Conservation (phyloP, 1,140 invertebrate species). For the Andricus grossulariae region DNA sequence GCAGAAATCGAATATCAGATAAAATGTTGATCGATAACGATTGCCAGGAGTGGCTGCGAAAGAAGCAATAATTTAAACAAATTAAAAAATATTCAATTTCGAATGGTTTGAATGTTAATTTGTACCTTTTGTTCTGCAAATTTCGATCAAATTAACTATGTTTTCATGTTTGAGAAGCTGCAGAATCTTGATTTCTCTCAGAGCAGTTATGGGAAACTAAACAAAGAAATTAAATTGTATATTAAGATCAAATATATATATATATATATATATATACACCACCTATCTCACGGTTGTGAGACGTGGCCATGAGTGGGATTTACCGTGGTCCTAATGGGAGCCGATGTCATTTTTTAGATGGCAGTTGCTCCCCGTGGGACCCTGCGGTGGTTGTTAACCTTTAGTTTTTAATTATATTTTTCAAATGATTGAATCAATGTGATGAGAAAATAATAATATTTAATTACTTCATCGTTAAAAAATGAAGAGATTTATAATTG, state of each 20-base stretch:
- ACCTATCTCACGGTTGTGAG: no score
- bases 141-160: constrained; percentile 97
- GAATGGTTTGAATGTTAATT: constrained; percentile 2
- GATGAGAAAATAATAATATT: no score
- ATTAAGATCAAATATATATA: constrained; percentile 4
- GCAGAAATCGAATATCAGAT: constrained; percentile 99
- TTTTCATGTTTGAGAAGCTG: constrained; percentile 98
- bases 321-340: no score
- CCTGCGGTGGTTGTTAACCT: no score
- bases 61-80: constrained; percentile 34
- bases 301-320: no score
- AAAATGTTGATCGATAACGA: constrained; percentile 95
- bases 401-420: no score
- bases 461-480: no score
- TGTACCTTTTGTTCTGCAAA: constrained; percentile 91
- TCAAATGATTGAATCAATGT: not conserved
- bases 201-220: constrained; percentile 97
- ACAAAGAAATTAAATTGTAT: constrained; percentile 62
- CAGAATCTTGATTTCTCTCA: constrained; percentile 98
- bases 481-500: no score
- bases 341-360: no score
- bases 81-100: not conserved
- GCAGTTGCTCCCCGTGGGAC: no score
- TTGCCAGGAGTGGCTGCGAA: constrained; percentile 87
- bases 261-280: no score